Evolutionary conservation across 2,888 invertebrate genomes (phyloP).

Genomic region (Ectemnius cavifrons): DNA sequence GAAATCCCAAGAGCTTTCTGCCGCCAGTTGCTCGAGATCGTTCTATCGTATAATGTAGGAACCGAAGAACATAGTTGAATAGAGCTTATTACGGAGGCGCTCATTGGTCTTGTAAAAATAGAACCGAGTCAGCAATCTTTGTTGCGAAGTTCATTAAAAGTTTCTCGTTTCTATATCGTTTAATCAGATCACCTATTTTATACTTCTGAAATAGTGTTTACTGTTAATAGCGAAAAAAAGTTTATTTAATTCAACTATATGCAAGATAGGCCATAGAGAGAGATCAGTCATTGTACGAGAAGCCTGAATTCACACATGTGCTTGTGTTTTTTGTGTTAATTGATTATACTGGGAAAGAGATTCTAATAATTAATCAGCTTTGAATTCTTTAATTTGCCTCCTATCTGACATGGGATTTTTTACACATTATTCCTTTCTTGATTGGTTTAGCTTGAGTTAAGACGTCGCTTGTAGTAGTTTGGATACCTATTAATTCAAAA

Average conservation of each 20-base stretch:
- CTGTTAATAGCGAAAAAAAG: not conserved
- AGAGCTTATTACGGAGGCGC: slow-evolving; percentile 38
- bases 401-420: too few species aligned
- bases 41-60: slow-evolving; percentile 50
- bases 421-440: too few species aligned
- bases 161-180: not conserved
- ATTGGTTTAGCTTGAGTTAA: too few species aligned
- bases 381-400: too few species aligned
- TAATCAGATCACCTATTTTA: not conserved
- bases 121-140: slow-evolving; percentile 5
- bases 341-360: too few species aligned
- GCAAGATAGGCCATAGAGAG: too few species aligned
- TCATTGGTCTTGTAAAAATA: slow-evolving; percentile 23
- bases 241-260: not conserved
- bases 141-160: not conserved
- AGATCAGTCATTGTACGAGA: too few species aligned
- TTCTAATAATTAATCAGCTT: too few species aligned
- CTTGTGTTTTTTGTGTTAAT: too few species aligned
- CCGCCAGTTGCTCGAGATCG: slow-evolving; percentile 11
- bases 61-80: slow-evolving; percentile 48
- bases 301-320: too few species aligned
- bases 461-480: too few species aligned
- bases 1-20: slow-evolving; percentile 28
- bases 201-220: not conserved
- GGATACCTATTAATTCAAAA: too few species aligned